Base-by-base conservation (phyloP, 1,140 invertebrate species). In the Trichonephila clavipes region DNA sequence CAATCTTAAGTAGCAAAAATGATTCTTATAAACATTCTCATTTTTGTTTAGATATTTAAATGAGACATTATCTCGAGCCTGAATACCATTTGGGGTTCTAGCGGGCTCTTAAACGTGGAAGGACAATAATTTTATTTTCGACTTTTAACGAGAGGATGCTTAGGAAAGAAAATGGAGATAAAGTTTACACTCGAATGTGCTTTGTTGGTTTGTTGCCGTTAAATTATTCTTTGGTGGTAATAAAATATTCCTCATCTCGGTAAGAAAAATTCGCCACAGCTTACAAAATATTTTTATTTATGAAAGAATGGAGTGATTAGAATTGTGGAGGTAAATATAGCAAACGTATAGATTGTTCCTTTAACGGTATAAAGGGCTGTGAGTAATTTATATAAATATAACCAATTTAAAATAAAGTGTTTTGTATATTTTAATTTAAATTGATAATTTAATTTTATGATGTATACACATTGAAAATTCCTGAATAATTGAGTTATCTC, bases 11-110 rank as follows among this genome's bases (percentile, higher is more conserved):
- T 77, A 28, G 72, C 28, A 34, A 77, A 28, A 77, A 77, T 34
- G 72, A 28, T 77, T 14, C 72, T 34, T 40, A 34, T 77, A 77
- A 18, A 34, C 28, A 77, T 77, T 77, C 28, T 18, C 28, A 77
- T 77, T 77, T 77, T 19, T 77, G 28, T 28, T 77, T 28, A 34
- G 72, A 77, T 77, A 77, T 77, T 77, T 77, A 77, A 77, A 77
- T 77, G 72, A 77, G 72, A 28, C 28, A 40, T 77, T 6, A 77
- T 34, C 72, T 40, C 14, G 18, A 77, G 28, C 28, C 34, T 34
- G 14, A 77, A 6, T 77, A 28, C 28, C 24, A 40, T 77, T 77
- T 77, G 34, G 34, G 34, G 72, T 77, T 77, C 28, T 34, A 34
- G 18, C 62, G 16, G 62, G 21, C 24, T 34, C 72, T 34, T 77